Base-by-base conservation (phyloP, 64 coral and sea anemone genomes). In the Montipora capricornis region DNA sequence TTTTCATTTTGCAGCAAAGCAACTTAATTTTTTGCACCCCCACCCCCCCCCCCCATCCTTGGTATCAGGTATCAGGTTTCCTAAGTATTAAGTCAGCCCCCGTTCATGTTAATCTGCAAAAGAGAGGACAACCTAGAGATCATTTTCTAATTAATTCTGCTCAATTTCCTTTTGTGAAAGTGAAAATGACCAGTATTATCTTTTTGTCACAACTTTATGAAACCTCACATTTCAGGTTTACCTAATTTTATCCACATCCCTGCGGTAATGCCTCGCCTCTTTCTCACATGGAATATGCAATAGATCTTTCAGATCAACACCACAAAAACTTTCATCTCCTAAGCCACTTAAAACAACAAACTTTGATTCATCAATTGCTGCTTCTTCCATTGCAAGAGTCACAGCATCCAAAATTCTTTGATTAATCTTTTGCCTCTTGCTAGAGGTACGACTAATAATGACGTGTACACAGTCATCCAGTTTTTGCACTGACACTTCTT, bases 361-460 rank as follows among this genome's bases (percentile, higher is more conserved):
- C 8, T 90, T 68, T 13, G 89, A 94, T 16, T 92, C 73, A 76
- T 96, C 95, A 9, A 77, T 82, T 5, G 98, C 92, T 49, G 95
- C 98, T 92, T 99, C 98, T 67, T 99, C 98, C 84, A 99, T 47
- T 4, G 93, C 98, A 92, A 96, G 89, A 69, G 92, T 99, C n/a
- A 99, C 77, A 44, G 95, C 94, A 73, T 93, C 92, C 55, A 99
- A 76, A 79, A 99, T 99, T 82, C 95, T 92, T 46, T 94, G 87
- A 90, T 96, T 96, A 26, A 89, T 95, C 78, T 84, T 88, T 49
- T 80, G 87, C 71, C 89, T 86, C 66, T 99, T 99, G 46, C 98
- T 92, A 8, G 98, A 89, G 14, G 92, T 91, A 6, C 98, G 95
- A 6, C 89, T 77, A 49, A 99, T 68, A 71, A 77, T 52, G 12